Conservation (phyloP, 2,888 invertebrate species). For the Cataglyphis cursor region DNA sequence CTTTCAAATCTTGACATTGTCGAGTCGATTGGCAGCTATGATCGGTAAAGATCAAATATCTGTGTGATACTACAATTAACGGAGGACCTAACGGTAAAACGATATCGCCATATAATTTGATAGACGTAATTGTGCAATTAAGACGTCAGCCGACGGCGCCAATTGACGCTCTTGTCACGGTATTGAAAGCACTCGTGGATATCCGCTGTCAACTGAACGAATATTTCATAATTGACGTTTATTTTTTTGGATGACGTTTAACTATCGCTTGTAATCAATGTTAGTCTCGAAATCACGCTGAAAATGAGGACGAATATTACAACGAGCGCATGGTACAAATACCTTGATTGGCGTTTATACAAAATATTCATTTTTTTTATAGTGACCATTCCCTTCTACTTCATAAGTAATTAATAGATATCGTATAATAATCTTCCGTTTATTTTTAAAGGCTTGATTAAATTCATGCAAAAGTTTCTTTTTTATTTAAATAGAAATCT, state of each 20-base stretch:
- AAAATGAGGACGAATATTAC: constrained; percentile 52
- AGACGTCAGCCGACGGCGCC: constrained; percentile 61
- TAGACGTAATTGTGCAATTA: constrained; percentile 74
- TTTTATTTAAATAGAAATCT: constrained; percentile 14
- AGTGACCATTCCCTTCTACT: neutral
- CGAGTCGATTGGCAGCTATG: neutral
- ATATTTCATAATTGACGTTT: constrained; percentile 56
- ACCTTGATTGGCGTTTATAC: constrained; percentile 17
- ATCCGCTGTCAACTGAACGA: constrained; percentile 28
- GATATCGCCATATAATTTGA: constrained; percentile 45
- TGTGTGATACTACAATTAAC: neutral
- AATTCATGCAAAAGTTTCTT: neutral
- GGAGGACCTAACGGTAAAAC: constrained; percentile 29
- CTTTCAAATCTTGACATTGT: neutral
- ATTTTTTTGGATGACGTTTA: constrained; percentile 47
- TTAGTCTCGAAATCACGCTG: constrained; percentile 33
- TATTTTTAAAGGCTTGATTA: neutral
- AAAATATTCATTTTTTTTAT: neutral
- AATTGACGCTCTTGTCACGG: constrained; percentile 60
- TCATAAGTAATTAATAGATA: constrained; percentile 5
- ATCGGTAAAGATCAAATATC: constrained; percentile 1
- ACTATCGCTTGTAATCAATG: constrained; percentile 30
- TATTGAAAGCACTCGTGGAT: constrained; percentile 43
- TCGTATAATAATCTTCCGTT: neutral
- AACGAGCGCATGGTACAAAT: neutral